These are phyloP conservation scores for Acromyrmex echinatior DNA, from an alignment of 1,140 invertebrate genomes.

Conservation along the genomic window DNA sequence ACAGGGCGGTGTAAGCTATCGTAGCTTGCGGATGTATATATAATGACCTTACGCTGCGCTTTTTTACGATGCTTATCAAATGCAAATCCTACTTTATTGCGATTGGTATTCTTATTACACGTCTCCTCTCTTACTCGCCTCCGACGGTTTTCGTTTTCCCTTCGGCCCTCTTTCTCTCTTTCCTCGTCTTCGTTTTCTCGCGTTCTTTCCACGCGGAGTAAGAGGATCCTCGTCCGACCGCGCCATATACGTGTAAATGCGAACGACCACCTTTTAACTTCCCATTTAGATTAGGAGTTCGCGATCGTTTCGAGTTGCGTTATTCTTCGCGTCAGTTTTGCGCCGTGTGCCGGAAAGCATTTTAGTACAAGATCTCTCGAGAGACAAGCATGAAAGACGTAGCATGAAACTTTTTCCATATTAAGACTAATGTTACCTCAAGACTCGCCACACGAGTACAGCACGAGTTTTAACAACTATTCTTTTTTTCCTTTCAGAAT, in stretches of 20 bases:
- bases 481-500: neutral
- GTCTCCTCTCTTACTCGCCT: constrained; percentile 36
- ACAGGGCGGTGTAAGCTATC: constrained; percentile 60
- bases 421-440: constrained; percentile 59
- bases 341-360: constrained; percentile 13
- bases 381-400: constrained; percentile 24
- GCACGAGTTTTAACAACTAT: neutral
- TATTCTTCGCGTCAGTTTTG: constrained; percentile 63
- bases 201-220: constrained; percentile 36
- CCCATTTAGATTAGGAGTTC: constrained; percentile 73
- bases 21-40: constrained; percentile 68
- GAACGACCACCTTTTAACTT: constrained; percentile 72
- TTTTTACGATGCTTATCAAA: constrained; percentile 84
- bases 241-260: constrained; percentile 33
- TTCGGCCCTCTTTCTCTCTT: neutral
- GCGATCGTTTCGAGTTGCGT: constrained; percentile 26
- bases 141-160: constrained; percentile 22
- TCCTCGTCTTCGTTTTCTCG: neutral
- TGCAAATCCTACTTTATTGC: constrained; percentile 86
- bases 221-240: constrained; percentile 75
- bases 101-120: constrained; percentile 85
- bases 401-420: constrained; percentile 46
- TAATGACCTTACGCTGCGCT: constrained; percentile 81
- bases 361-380: constrained; percentile 3
- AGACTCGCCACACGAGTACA: constrained; percentile 6